A percentile compares a stretch with the other conserved stretches of the same genome.
phyloP scores from a whole-genome alignment of 35 echinoderm and acorn worm genomes.

The Amphiura filiformis region DNA sequence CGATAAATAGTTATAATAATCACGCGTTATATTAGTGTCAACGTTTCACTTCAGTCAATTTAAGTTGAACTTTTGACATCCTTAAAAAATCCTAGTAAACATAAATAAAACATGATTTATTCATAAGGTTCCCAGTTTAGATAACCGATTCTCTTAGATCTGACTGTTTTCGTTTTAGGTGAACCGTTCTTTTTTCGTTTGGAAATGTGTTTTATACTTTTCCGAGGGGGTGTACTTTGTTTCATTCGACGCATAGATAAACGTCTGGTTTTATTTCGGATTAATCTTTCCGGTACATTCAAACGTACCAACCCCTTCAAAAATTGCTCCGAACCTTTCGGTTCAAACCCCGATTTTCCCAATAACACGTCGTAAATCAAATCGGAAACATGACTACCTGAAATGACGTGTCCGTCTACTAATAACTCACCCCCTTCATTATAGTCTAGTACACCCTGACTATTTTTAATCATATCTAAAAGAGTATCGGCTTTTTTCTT shows the following conservation, averaged over 20 bases:
- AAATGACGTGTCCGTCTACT: not conserved
- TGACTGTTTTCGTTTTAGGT: no score
- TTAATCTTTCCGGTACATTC: slow-evolving; percentile 38
- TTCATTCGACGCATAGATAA: slow-evolving; percentile 2
- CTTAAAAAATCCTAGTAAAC: no score
- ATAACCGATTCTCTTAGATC: no score
- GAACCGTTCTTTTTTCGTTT: no score
- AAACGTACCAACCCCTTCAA: not conserved
- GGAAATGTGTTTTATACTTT: no score
- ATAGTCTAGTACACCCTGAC: slow-evolving; percentile 10
- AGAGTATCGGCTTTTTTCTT: not conserved
- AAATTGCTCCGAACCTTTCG: slow-evolving; percentile 28
- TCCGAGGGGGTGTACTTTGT: no score
- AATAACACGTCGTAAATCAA: slow-evolving; percentile 30
- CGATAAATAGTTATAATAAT: no score
- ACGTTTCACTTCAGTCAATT: no score
- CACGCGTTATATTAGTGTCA: no score
- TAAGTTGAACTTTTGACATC: no score
- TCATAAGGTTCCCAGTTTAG: no score
- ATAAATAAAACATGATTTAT: no score
- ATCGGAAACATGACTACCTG: slow-evolving; percentile 6
- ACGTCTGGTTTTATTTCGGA: slow-evolving; percentile 17
- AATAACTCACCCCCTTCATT: slow-evolving; percentile 21
- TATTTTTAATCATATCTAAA: slow-evolving; percentile 38
- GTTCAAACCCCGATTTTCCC: slow-evolving; percentile 1